Evolutionary conservation across 2,113 vertebrate genomes (phyloP).

Genomic region (Lepus timidus): DNA sequence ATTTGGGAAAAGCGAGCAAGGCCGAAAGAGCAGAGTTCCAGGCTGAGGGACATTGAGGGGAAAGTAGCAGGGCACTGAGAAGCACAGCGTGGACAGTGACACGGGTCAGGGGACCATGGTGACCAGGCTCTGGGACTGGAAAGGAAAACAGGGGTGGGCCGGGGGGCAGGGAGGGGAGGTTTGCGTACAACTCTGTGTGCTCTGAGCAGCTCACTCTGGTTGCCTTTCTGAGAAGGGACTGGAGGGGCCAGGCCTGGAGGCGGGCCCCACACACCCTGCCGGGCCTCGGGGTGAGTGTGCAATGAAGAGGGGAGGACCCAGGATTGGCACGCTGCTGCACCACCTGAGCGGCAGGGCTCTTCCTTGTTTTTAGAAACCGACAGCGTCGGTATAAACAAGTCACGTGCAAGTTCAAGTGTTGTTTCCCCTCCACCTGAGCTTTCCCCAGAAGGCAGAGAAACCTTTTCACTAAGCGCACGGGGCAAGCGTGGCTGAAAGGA

Average conservation of each 20-base stretch:
- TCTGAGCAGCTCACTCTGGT: background rate
- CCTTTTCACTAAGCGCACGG: background rate
- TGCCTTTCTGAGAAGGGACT: background rate
- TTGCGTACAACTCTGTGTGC: background rate
- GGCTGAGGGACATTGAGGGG: background rate
- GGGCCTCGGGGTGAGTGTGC: background rate
- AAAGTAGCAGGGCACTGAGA: background rate
- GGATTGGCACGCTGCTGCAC: background rate
- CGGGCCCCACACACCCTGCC: background rate
- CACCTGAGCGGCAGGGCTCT: background rate
- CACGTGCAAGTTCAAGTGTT: background rate
- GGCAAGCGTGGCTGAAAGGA: background rate
- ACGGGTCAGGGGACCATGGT: background rate
- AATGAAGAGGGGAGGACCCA: background rate
- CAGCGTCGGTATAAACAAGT: conserved; percentile 22
- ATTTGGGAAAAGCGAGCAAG: background rate
- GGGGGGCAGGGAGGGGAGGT: background rate
- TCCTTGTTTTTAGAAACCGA: conserved; percentile 44
- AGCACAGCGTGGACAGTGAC: background rate
- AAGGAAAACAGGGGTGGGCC: background rate
- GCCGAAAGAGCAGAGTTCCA: background rate
- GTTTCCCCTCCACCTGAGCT: conserved; percentile 12
- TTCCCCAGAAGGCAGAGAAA: conserved; percentile 41
- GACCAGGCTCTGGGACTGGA: too few relatives aligned
- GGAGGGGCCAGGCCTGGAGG: background rate